These are phyloP conservation scores for Entomyzon cyanotis DNA, from an alignment of 2,113 vertebrate genomes.

Conservation along the genomic window DNA sequence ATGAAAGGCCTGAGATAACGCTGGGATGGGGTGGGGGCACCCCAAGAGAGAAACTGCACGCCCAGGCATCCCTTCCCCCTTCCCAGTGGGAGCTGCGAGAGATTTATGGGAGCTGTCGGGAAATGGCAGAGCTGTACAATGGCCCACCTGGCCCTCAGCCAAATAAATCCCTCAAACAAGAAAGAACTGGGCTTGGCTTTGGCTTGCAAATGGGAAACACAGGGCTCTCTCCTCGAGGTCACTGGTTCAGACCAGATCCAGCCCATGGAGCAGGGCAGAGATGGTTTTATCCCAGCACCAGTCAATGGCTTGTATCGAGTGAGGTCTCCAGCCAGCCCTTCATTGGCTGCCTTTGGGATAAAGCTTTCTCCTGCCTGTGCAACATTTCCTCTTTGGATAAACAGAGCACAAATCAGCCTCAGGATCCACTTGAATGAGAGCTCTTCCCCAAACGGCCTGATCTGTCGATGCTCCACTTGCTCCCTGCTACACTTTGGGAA, in stretches of 20 bases:
- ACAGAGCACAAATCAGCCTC: neutral
- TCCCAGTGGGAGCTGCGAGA: neutral
- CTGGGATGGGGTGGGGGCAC: neutral
- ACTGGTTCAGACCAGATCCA: constrained; percentile 3
- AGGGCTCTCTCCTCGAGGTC: constrained; percentile 5
- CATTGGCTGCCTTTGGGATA: neutral
- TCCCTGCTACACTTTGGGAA: neutral
- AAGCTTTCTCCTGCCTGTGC: neutral
- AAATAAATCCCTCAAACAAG: neutral
- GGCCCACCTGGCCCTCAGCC: neutral
- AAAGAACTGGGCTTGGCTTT: neutral
- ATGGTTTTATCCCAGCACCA: neutral
- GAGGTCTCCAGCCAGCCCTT: neutral
- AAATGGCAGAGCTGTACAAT: neutral
- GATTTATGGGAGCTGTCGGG: neutral
- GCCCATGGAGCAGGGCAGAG: neutral
- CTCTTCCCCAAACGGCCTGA: neutral
- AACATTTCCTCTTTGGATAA: neutral
- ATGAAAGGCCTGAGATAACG: constrained; percentile 14
- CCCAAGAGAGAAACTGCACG: neutral
- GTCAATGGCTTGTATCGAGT: neutral
- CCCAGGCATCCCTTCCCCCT: neutral
- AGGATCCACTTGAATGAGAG: neutral
- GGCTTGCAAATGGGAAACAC: neutral
- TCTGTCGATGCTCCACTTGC: neutral